Evolutionary conservation across 2,797 vertebrate species (phyloP).

Genomic region (Dryobates pubescens): DNA sequence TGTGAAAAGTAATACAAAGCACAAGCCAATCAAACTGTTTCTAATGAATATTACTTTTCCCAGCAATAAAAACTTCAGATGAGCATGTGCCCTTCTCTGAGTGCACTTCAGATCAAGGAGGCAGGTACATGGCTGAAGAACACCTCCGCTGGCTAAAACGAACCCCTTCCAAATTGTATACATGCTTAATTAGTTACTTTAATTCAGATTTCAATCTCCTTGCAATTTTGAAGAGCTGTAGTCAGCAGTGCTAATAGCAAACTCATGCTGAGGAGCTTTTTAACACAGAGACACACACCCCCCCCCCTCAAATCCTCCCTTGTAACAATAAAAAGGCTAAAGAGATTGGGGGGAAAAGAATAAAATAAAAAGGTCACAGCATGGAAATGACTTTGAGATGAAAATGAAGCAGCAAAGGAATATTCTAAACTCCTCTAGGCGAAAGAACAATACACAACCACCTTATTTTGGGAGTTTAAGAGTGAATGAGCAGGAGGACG

Average conservation of each 20-base stretch:
- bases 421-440: background rate
- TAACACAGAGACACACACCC: background rate
- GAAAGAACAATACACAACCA: background rate
- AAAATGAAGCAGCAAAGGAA: background rate
- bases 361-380: background rate
- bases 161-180: background rate
- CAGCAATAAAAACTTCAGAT: background rate
- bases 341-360: fast-evolving
- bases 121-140: background rate
- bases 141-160: background rate
- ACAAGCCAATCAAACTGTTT: background rate
- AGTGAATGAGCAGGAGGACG: background rate
- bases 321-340: background rate
- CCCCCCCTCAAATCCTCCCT: background rate
- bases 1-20: background rate
- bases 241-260: background rate
- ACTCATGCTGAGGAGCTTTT: background rate
- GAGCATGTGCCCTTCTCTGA: background rate
- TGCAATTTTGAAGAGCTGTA: background rate
- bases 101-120: background rate
- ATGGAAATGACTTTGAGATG: background rate
- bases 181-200: background rate
- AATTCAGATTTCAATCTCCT: background rate
- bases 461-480: background rate
- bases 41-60: background rate